Evolutionary conservation across 2,113 vertebrate species (phyloP).

Genomic region (Peromyscus polionotus): DNA sequence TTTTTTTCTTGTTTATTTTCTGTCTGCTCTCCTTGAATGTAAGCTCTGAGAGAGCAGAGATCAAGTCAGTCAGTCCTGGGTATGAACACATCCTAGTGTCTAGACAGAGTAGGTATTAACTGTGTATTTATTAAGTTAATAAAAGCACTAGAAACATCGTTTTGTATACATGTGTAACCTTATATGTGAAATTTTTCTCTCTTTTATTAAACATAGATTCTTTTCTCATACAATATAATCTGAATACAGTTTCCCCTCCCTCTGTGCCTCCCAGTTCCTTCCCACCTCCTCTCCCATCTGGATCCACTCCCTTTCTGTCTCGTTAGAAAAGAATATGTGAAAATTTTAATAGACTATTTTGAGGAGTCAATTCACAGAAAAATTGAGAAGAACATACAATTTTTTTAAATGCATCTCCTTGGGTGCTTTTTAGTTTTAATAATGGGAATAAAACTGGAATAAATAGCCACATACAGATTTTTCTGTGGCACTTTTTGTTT

Average conservation of each 20-base stretch:
- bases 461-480: neutral
- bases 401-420: neutral
- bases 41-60: slow-evolving; percentile 57
- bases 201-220: neutral
- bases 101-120: slow-evolving; percentile 63
- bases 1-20: slow-evolving; percentile 77
- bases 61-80: neutral
- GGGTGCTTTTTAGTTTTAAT: neutral
- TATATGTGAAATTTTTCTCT: neutral
- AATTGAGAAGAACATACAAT: neutral
- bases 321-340: neutral
- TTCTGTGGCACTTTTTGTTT: neutral
- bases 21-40: slow-evolving; percentile 71
- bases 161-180: neutral
- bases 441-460: neutral
- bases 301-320: neutral
- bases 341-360: neutral
- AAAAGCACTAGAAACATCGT: neutral
- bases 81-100: slow-evolving; percentile 67
- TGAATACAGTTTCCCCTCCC: neutral
- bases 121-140: slow-evolving; percentile 48
- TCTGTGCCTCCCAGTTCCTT: neutral
- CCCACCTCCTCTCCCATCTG: neutral
- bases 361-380: neutral
- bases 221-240: neutral